phyloP scores from a whole-genome alignment of 2,888 invertebrate genomes.

The Stramonita haemastoma region DNA sequence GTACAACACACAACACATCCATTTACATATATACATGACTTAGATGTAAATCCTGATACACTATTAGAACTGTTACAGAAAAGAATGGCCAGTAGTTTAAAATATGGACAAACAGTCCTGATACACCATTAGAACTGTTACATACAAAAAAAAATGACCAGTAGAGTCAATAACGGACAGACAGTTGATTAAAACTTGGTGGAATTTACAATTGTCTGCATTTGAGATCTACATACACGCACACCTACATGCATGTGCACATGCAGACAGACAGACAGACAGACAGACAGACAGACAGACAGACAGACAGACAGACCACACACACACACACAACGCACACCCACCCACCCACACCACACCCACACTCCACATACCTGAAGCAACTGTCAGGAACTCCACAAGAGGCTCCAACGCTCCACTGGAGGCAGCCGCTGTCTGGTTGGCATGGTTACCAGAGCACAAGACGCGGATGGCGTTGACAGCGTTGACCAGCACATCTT shows the following conservation, averaged over 20 bases:
- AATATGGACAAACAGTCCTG: too few relatives aligned
- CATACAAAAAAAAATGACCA: too few relatives aligned
- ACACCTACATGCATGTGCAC: background rate
- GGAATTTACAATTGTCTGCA: too few relatives aligned
- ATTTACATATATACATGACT: too few relatives aligned
- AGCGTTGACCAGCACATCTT: slow-evolving; percentile 76
- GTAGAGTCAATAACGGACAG: too few relatives aligned
- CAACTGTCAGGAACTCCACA: slow-evolving; percentile 75
- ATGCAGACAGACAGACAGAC: background rate
- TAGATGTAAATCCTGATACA: too few relatives aligned
- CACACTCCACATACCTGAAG: slow-evolving; percentile 65
- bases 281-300: background rate
- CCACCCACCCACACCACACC: background rate
- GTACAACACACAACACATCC: slow-evolving; percentile 32
- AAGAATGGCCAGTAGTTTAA: too few relatives aligned
- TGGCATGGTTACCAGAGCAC: slow-evolving; percentile 69
- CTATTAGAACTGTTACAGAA: too few relatives aligned
- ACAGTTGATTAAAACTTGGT: too few relatives aligned
- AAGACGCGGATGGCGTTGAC: slow-evolving; percentile 77
- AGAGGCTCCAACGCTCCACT: slow-evolving; percentile 72
- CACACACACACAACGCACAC: slow-evolving; percentile 28
- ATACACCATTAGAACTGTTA: too few relatives aligned
- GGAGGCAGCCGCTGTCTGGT: slow-evolving; percentile 73
- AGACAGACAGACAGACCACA: slow-evolving; percentile 14
- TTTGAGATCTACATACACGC: too few relatives aligned